A percentile compares a stretch with the other conserved stretches of the same genome.
These are phyloP conservation scores for Rhodeus uyekii DNA, from an alignment of 2,797 vertebrate species.

Conservation along the genomic window DNA sequence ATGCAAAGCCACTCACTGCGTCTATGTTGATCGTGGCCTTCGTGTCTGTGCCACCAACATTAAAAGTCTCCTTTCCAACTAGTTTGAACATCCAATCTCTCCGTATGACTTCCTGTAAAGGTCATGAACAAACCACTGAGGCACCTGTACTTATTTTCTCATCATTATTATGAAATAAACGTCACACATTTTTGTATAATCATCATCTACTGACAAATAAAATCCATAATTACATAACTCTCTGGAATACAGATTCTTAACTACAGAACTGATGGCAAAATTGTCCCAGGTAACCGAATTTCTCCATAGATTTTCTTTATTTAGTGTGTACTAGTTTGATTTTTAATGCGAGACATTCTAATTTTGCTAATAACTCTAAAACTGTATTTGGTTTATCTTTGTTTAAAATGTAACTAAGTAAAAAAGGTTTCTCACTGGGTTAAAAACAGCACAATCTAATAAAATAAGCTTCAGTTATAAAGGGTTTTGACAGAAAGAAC, in stretches of 20 bases:
- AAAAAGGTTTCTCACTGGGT: too few species aligned
- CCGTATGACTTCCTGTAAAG: slow-evolving; percentile 85
- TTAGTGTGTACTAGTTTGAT: background rate
- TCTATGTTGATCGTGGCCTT: slow-evolving; percentile 97
- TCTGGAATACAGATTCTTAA: background rate
- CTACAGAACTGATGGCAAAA: background rate
- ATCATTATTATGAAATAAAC: background rate
- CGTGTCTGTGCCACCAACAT: slow-evolving; percentile 84
- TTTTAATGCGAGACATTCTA: background rate
- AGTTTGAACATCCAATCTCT: slow-evolving; percentile 99
- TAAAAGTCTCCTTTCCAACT: slow-evolving; percentile 94
- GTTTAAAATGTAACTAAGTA: too few species aligned
- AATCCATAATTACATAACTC: background rate
- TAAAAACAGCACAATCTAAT: too few species aligned
- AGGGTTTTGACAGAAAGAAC: too few species aligned
- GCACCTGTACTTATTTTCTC: background rate
- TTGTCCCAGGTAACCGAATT: background rate
- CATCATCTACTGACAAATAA: background rate
- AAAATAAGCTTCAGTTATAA: too few species aligned
- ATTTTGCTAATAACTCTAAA: too few species aligned
- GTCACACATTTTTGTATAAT: background rate
- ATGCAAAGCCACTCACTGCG: slow-evolving; percentile 90
- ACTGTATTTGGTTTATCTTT: too few species aligned
- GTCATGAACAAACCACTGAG: background rate
- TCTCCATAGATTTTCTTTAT: background rate